These are phyloP conservation scores for Drosophila pseudotakahashii DNA, from an alignment of 2,888 invertebrate species.

Conservation along the genomic window DNA sequence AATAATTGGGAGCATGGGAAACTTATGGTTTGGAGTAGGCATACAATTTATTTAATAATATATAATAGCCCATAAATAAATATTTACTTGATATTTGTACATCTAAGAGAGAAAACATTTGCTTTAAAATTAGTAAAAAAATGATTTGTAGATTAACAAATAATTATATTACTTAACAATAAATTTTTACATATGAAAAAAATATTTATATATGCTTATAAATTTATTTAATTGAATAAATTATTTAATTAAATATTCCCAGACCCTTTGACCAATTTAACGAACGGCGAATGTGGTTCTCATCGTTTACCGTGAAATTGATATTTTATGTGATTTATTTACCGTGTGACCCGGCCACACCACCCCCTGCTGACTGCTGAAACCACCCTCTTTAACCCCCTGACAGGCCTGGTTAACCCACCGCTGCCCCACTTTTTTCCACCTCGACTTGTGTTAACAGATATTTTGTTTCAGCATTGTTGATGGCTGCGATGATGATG, in stretches of 20 bases:
- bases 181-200: too few species aligned
- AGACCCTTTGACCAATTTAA: not conserved
- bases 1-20: not conserved
- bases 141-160: too few species aligned
- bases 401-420: constrained; percentile 10
- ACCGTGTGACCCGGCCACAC: constrained; percentile 12
- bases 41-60: too few species aligned
- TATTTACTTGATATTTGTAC: too few species aligned
- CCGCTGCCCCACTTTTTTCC: constrained; percentile 1
- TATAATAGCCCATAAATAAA: too few species aligned
- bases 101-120: too few species aligned
- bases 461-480: constrained; percentile 40
- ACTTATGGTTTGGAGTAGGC: too few species aligned
- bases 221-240: too few species aligned
- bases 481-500: constrained; percentile 43
- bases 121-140: too few species aligned
- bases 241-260: too few species aligned
- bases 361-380: constrained; percentile 11
- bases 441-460: constrained; percentile 54
- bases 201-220: too few species aligned
- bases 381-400: constrained; percentile 18
- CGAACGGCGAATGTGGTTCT: not conserved
- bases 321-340: constrained; percentile 35
- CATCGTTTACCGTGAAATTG: constrained; percentile 14
- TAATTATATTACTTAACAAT: too few species aligned